These are phyloP conservation scores for Peromyscus californicus DNA, from an alignment of 2,113 vertebrate species.

Conservation along the genomic window DNA sequence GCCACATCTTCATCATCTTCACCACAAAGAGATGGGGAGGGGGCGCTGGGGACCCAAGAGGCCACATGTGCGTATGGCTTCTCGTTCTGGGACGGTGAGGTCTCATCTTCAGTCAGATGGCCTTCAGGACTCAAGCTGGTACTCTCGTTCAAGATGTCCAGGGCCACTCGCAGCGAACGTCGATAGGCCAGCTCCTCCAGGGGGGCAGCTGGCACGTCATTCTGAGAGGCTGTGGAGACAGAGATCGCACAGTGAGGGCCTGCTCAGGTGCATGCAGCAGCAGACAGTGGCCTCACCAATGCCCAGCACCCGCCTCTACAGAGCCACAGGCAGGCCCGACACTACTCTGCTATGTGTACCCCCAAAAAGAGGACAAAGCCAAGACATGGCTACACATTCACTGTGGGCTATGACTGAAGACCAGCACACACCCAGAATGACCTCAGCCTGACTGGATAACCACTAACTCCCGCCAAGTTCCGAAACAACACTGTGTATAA, in stretches of 20 bases:
- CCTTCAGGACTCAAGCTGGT: rapidly evolving
- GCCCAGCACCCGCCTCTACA: not conserved
- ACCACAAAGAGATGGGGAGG: rapidly evolving
- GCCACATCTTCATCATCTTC: not conserved
- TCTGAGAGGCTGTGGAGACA: slow-evolving; percentile 57
- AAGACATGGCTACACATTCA: not conserved
- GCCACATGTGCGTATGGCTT: rapidly evolving
- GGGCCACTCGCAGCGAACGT: slow-evolving; percentile 84
- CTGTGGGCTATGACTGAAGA: not conserved
- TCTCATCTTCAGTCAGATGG: not conserved
- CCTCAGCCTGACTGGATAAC: not conserved
- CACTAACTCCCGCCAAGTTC: not conserved
- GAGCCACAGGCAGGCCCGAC: not conserved
- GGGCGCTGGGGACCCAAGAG: rapidly evolving
- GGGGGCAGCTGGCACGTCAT: rapidly evolving
- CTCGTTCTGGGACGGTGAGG: rapidly evolving
- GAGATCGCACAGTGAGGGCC: not conserved
- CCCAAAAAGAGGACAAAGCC: not conserved
- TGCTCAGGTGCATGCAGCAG: too few relatives aligned
- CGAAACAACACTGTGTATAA: not conserved
- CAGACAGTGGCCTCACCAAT: not conserved
- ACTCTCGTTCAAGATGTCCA: slow-evolving; percentile 77
- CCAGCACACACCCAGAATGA: not conserved
- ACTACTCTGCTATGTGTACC: not conserved
- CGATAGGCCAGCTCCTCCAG: slow-evolving; percentile 87